Evolutionary conservation across 2,888 invertebrate genomes (phyloP).

Genomic region (Aphrophora alni): DNA sequence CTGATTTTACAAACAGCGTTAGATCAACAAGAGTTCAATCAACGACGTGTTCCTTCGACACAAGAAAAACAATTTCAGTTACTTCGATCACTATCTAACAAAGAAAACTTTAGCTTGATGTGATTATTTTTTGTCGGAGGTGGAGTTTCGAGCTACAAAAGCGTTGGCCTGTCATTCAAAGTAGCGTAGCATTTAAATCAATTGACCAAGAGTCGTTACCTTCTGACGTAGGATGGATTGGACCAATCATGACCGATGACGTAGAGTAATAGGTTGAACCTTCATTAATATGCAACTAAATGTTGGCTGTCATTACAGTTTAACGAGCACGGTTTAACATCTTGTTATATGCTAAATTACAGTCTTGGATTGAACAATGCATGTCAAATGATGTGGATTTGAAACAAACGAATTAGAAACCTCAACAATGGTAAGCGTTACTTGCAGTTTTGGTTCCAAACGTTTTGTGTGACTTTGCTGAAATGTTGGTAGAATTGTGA

Average conservation of each 20-base stretch:
- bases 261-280: too few relatives aligned
- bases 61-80: not conserved
- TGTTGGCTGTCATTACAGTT: not conserved
- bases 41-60: not conserved
- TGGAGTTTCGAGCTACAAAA: too few relatives aligned
- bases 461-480: too few relatives aligned
- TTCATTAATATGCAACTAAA: not conserved
- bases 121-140: not conserved
- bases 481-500: too few relatives aligned
- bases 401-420: not conserved
- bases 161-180: too few relatives aligned
- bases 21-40: too few relatives aligned
- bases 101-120: not conserved
- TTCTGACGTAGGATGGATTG: not conserved
- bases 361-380: not conserved
- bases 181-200: not conserved
- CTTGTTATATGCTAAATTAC: not conserved
- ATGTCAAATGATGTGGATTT: not conserved
- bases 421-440: not conserved
- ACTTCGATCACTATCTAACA: not conserved
- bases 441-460: not conserved
- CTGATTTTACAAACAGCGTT: too few relatives aligned
- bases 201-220: not conserved
- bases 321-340: not conserved
- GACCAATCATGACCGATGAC: not conserved